A percentile compares a stretch with the other conserved stretches of the same genome.
phyloP scores from a whole-genome alignment of 2,113 vertebrate species.

The Dromaius novaehollandiae region DNA sequence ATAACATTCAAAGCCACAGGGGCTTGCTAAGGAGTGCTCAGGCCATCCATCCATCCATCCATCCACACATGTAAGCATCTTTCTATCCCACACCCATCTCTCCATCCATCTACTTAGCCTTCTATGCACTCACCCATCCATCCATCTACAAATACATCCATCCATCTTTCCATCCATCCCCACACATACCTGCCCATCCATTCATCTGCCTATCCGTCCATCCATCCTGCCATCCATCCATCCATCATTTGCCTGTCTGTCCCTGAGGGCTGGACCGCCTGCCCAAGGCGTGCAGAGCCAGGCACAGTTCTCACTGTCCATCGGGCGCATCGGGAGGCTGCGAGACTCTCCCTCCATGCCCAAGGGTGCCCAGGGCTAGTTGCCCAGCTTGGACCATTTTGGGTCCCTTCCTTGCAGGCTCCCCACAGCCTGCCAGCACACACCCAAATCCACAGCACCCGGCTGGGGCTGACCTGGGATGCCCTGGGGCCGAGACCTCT shows the following conservation, averaged over 20 bases:
- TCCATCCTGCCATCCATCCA: background rate
- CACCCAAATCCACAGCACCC: background rate
- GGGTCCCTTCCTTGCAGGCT: too few species aligned
- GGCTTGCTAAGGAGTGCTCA: background rate
- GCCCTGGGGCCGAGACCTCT: too few species aligned
- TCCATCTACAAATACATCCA: fast-evolving
- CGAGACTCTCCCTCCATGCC: background rate
- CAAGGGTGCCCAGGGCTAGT: background rate
- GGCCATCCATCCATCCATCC: background rate
- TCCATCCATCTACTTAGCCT: background rate
- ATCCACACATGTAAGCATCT: background rate
- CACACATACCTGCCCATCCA: background rate
- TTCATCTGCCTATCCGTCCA: background rate
- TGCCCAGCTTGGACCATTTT: too few species aligned
- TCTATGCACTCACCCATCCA: background rate
- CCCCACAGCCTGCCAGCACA: too few species aligned
- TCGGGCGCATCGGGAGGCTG: too few species aligned
- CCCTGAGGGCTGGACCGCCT: background rate
- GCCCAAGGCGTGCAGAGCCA: background rate
- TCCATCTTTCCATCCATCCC: background rate
- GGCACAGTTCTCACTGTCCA: background rate
- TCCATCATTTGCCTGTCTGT: fast-evolving
- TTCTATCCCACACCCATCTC: background rate
- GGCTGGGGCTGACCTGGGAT: too few species aligned
- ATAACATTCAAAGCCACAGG: fast-evolving